Conservation (phyloP, 2,797 vertebrate genomes). For the Limosa lapponica region DNA sequence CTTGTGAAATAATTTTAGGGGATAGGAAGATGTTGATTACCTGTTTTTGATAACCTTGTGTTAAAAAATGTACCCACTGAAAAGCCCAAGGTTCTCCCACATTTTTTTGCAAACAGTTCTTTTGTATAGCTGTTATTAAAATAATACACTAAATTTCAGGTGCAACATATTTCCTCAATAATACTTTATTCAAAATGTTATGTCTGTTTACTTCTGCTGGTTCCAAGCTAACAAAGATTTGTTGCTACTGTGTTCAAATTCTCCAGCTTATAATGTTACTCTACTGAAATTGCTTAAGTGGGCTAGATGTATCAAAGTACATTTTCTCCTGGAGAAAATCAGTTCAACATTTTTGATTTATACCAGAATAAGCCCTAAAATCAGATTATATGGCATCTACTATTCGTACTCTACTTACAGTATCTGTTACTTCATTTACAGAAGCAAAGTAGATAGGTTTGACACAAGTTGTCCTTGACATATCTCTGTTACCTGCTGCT, state of each 20-base stretch:
- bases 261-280: background rate
- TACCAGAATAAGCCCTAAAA: background rate
- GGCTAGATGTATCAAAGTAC: background rate
- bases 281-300: background rate
- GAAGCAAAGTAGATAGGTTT: background rate
- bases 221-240: background rate
- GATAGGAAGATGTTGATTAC: background rate
- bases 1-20: background rate
- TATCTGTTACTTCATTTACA: background rate
- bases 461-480: background rate
- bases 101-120: background rate
- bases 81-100: background rate
- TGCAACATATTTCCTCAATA: background rate
- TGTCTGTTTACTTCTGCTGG: background rate
- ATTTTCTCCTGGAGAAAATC: background rate
- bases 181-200: background rate
- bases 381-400: background rate
- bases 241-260: background rate
- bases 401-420: background rate
- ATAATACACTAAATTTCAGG: background rate
- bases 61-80: background rate
- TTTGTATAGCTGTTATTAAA: background rate
- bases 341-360: background rate
- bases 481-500: background rate
- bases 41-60: background rate